phyloP scores from a whole-genome alignment of 2,888 invertebrate species.

The Lacanobia wlatinum region DNA sequence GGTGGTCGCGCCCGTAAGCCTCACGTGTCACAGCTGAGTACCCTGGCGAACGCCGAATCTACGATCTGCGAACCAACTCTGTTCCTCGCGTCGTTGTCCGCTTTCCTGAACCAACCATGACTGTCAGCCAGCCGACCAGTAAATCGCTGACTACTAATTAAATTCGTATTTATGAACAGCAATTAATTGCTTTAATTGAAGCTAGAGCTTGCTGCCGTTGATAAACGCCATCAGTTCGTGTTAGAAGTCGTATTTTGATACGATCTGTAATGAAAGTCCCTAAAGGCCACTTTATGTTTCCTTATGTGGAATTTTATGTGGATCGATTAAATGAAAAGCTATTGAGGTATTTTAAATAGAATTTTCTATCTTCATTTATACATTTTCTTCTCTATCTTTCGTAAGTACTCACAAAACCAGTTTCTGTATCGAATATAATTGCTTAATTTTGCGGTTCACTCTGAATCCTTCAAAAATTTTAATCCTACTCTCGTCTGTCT shows the following conservation, averaged over 20 bases:
- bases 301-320: not conserved
- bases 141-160: constrained; percentile 64
- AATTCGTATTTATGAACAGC: constrained; percentile 54
- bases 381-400: not conserved
- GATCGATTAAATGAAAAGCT: constrained; percentile 7
- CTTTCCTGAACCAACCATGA: constrained; percentile 61
- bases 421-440: not conserved
- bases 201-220: constrained; percentile 25
- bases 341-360: not conserved
- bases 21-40: constrained; percentile 80
- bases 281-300: constrained; percentile 18
- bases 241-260: constrained; percentile 26
- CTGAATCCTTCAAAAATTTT: not conserved
- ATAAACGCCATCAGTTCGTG: constrained; percentile 20
- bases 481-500: not conserved
- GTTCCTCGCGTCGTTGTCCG: constrained; percentile 40
- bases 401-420: not conserved
- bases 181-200: constrained; percentile 50
- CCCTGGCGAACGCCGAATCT: constrained; percentile 65
- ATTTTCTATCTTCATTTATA: not conserved
- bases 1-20: constrained; percentile 77
- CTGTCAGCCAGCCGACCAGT: constrained; percentile 62
- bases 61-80: constrained; percentile 37
- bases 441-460: not conserved
- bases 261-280: constrained; percentile 28